Base-by-base conservation (phyloP, 1,140 invertebrate genomes). In the Brachystomella parvula region DNA sequence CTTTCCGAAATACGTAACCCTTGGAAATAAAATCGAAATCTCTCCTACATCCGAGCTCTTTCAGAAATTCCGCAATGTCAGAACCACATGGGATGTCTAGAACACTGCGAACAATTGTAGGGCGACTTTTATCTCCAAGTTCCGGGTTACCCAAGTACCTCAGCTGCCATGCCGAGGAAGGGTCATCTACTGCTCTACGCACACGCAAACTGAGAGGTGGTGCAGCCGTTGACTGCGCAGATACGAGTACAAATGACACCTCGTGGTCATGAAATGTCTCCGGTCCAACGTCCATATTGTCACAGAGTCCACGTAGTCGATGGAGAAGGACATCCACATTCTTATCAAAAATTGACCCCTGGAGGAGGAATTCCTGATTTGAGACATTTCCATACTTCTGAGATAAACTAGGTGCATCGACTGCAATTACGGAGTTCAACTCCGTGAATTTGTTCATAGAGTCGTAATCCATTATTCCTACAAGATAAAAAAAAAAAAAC, bases 1-100 rank as follows among this genome's bases (percentile, higher is more conserved):
- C 94, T 81, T 97, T 97, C 59, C 92, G 84, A 74, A 97, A 97
- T 86, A 97, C 93, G 73, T 90, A 95, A 19, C 94, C 95, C 80
- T 92, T 87, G 0, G 90, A 85, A 72, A 92, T 89, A 76, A 92
- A 97, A 80, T 97, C 94, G 82, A 93, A 96, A 75, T 97, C 94
- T 58, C 91, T 78, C 68, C 89, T 81, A 74, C 89, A 92, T 9
- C 94, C 94, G 72, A 96, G 80, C 82, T 97, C 94, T 61, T 86
- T 89, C 0, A 98, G 81, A 78, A 96, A 98, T 70, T 95, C 90
- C 0, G 92, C 84, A 12, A 96, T 84, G 74, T 94, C 93, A 31
- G 85, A 86, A 70, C 87, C 94, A 58, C 89, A 92, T 1, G 89
- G 89, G 66, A 96, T 89, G 77, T 98, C 94, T 68, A 97, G 87